A percentile compares a stretch with the other conserved stretches of the same genome.
Conservation (phyloP, 2,888 invertebrate species). For the Trissolcus brochymenae region DNA sequence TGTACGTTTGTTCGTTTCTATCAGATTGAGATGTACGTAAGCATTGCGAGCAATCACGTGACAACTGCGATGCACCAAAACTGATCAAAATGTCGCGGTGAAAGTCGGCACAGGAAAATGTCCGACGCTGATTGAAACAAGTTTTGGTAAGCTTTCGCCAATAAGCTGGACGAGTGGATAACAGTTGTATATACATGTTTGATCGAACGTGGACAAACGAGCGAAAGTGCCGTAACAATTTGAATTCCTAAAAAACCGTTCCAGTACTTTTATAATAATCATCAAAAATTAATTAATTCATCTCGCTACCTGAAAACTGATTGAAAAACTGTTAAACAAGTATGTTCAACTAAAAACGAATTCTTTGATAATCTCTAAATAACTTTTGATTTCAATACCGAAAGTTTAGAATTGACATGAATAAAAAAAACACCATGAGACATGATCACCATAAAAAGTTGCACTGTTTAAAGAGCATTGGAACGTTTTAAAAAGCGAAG, state of each 20-base stretch:
- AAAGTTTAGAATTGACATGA: background rate
- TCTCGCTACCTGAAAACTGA: too few species aligned
- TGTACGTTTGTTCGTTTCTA: too few species aligned
- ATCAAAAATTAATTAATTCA: too few species aligned
- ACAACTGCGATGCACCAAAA: constrained; percentile 18
- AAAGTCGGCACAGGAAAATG: constrained; percentile 47
- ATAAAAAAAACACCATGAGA: background rate
- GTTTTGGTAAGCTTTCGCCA: constrained; percentile 40
- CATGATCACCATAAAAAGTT: background rate
- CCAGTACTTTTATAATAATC: too few species aligned
- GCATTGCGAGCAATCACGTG: constrained; percentile 29
- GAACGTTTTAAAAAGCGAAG: constrained; percentile 50
- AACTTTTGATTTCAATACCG: background rate
- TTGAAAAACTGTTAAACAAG: too few species aligned
- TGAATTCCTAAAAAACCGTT: too few species aligned
- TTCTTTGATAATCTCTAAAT: background rate
- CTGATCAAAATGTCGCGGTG: constrained; percentile 49
- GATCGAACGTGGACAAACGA: background rate
- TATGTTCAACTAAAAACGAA: too few species aligned
- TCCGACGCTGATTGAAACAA: constrained; percentile 34
- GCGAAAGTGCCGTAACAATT: background rate
- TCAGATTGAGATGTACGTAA: constrained; percentile 16
- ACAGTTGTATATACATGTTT: too few species aligned
- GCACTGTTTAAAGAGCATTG: background rate
- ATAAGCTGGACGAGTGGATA: background rate